phyloP scores from a whole-genome alignment of 2,797 vertebrate genomes.

The Catharus ustulatus region DNA sequence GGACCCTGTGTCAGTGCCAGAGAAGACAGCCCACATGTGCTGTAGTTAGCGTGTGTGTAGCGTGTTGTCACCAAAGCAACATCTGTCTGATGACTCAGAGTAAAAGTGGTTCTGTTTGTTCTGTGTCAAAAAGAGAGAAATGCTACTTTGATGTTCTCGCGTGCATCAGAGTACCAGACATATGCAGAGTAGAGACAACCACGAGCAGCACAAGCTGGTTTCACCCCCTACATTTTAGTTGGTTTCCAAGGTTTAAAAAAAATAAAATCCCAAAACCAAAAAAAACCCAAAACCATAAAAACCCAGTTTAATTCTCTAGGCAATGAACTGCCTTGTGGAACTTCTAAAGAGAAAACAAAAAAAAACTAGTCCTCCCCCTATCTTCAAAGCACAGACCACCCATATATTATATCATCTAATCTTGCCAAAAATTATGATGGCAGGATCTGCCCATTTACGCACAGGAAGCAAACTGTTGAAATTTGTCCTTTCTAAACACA shows the following conservation, averaged over 20 bases:
- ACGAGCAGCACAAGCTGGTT: slow-evolving; percentile 10
- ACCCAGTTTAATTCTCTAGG: background rate
- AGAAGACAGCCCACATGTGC: background rate
- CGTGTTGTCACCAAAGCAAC: slow-evolving; percentile 52
- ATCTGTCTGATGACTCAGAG: slow-evolving; percentile 48
- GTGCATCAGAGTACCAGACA: background rate
- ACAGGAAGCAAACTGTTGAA: background rate
- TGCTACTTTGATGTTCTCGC: slow-evolving; percentile 27
- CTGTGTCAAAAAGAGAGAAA: slow-evolving; percentile 12
- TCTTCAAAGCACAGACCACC: background rate
- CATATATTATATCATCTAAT: background rate
- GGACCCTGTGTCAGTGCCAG: background rate
- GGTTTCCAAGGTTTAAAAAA: background rate
- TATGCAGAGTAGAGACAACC: background rate
- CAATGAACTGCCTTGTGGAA: background rate
- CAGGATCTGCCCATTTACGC: background rate
- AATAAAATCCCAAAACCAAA: background rate
- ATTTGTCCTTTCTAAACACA: background rate
- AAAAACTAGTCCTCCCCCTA: background rate
- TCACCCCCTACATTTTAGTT: background rate
- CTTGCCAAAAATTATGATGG: background rate
- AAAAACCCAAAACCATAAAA: background rate
- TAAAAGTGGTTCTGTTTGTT: slow-evolving; percentile 47
- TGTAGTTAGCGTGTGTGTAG: background rate
- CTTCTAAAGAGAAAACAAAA: background rate